These are phyloP conservation scores for Octomys mimax DNA, from an alignment of 2,797 vertebrate genomes.

Conservation along the genomic window DNA sequence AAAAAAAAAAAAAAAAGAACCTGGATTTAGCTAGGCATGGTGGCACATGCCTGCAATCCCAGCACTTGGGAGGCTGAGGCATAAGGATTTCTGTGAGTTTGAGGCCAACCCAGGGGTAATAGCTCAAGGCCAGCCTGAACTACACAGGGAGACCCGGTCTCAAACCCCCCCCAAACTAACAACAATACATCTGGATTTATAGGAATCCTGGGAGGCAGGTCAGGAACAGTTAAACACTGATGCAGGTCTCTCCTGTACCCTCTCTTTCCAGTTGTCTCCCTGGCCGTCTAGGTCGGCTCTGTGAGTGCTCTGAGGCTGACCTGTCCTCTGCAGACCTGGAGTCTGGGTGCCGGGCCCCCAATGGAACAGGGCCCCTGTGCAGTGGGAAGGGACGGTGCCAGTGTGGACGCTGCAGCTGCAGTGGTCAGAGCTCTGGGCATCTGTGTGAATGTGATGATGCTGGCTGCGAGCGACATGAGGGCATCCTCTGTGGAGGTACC, in stretches of 20 bases:
- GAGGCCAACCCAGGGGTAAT: neutral
- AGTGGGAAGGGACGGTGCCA: conserved; percentile 89
- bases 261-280: conserved; percentile 85
- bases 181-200: neutral
- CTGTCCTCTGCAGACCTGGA: conserved; percentile 76
- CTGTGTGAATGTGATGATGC: conserved; percentile 89
- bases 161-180: neutral
- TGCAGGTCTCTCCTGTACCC: neutral
- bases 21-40: neutral
- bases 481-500: conserved; percentile 89
- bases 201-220: neutral
- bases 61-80: neutral
- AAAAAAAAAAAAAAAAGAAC: neutral
- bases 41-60: neutral
- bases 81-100: neutral
- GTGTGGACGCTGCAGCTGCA: conserved; percentile 90
- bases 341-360: conserved; percentile 81
- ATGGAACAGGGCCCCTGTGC: conserved; percentile 86
- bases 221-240: neutral
- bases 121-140: too few species aligned
- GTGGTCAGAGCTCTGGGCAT: conserved; percentile 70
- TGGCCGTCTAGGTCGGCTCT: conserved; percentile 85
- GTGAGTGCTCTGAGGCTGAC: conserved; percentile 82
- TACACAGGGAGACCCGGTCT: neutral
- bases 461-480: conserved; percentile 86